phyloP scores from a whole-genome alignment of 2,888 invertebrate genomes.

The Chymomyza procnemis region DNA sequence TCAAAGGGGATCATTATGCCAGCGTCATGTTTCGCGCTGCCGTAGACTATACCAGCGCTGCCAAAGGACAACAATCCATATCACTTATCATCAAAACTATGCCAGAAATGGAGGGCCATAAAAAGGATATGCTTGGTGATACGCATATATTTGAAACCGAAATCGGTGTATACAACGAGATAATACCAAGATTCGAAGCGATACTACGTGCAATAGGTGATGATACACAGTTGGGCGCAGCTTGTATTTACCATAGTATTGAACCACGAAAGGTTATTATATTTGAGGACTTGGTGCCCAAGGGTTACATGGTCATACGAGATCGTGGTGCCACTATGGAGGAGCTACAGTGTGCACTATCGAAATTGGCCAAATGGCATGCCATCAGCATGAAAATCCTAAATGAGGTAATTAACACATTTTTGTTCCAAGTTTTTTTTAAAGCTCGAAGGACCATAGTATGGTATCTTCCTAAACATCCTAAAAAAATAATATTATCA shows the following conservation, averaged over 20 bases:
- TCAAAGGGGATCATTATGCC: slow-evolving; percentile 56
- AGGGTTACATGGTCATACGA: slow-evolving; percentile 47
- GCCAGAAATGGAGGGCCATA: slow-evolving; percentile 61
- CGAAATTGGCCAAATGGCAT: slow-evolving; percentile 78
- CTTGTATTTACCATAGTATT: slow-evolving; percentile 44
- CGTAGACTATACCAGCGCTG: slow-evolving; percentile 3
- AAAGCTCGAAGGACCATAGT: no score
- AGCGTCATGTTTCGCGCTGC: slow-evolving; percentile 54
- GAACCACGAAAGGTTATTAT: slow-evolving; percentile 45
- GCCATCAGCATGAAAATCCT: slow-evolving; percentile 73
- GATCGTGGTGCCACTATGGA: slow-evolving; percentile 59
- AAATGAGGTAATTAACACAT: slow-evolving; percentile 57
- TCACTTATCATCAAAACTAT: slow-evolving; percentile 66
- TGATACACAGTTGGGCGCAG: slow-evolving; percentile 33
- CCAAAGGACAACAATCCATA: slow-evolving; percentile 24
- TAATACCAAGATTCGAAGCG: slow-evolving; percentile 63
- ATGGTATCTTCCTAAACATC: no score
- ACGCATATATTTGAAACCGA: slow-evolving; percentile 61
- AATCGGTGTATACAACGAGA: slow-evolving; percentile 64
- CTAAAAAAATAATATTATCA: no score
- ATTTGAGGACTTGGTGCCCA: slow-evolving; percentile 59
- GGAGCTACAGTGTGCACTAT: slow-evolving; percentile 73
- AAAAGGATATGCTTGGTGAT: slow-evolving; percentile 55
- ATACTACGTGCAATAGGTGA: slow-evolving; percentile 54
- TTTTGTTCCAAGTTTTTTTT: no score